These are phyloP conservation scores for Portevinia maculata DNA, from an alignment of 2,888 invertebrate species.

Conservation along the genomic window DNA sequence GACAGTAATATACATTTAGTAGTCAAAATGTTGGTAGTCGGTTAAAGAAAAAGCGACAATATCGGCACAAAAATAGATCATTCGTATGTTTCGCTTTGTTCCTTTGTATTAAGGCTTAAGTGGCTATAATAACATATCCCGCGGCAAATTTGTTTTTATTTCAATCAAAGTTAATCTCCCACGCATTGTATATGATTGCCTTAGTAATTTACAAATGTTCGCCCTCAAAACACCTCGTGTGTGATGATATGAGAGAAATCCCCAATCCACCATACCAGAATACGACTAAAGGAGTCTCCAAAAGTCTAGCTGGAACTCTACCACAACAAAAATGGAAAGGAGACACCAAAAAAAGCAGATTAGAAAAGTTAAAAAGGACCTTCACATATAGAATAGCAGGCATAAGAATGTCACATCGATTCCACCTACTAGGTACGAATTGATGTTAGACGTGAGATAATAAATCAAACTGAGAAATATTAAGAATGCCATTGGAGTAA, in stretches of 20 bases:
- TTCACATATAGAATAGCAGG: background rate
- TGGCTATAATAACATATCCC: too few relatives aligned
- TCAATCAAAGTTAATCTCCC: background rate
- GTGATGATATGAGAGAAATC: background rate
- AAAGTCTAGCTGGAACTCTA: constrained; percentile 4
- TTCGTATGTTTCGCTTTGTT: too few relatives aligned
- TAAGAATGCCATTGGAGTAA: constrained; percentile 58
- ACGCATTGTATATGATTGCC: background rate
- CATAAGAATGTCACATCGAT: constrained; percentile 28
- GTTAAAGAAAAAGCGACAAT: too few relatives aligned
- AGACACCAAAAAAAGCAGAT: background rate
- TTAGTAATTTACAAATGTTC: constrained; percentile 1
- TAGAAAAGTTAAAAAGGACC: background rate
- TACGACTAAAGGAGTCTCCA: constrained; percentile 6
- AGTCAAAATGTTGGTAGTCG: too few relatives aligned
- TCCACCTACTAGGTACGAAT: constrained; percentile 31
- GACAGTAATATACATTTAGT: too few relatives aligned
- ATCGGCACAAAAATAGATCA: too few relatives aligned
- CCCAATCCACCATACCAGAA: constrained; percentile 9
- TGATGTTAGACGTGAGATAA: constrained; percentile 45
- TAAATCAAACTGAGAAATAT: constrained; percentile 60
- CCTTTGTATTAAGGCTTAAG: too few relatives aligned
- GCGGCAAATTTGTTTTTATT: constrained; percentile 37
- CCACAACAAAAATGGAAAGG: background rate
- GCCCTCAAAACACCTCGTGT: constrained; percentile 1